Conservation (phyloP, 1,140 invertebrate species). For the Drosophila bocki region DNA sequence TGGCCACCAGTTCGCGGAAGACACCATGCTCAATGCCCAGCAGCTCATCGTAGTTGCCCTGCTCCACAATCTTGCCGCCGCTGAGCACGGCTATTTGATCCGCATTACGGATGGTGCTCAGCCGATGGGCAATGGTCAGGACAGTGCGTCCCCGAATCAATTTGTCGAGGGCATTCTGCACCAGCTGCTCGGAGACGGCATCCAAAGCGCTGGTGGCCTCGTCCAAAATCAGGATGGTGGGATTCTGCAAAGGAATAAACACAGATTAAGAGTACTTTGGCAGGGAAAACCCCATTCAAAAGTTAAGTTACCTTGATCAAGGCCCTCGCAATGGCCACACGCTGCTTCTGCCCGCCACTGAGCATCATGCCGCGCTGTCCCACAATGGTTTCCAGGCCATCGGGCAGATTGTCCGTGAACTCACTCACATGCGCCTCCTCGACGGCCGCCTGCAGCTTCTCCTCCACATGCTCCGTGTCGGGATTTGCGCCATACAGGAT, state of each 20-base stretch:
- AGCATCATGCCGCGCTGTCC: constrained; percentile 93
- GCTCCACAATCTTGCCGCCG: constrained; percentile 92
- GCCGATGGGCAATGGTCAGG: constrained; percentile 95
- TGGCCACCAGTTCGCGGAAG: constrained; percentile 89
- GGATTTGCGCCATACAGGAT: constrained; percentile 92
- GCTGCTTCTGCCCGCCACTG: constrained; percentile 94
- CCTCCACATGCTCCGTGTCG: constrained; percentile 84
- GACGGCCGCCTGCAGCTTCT: constrained; percentile 87
- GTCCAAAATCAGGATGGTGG: constrained; percentile 93
- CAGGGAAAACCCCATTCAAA: neutral
- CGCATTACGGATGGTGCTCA: constrained; percentile 96
- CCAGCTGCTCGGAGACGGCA: constrained; percentile 94
- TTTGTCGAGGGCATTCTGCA: constrained; percentile 94
- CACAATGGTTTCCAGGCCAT: constrained; percentile 91
- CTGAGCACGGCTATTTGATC: constrained; percentile 96
- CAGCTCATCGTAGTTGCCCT: constrained; percentile 92
- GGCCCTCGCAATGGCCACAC: constrained; percentile 95
- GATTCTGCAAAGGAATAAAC: constrained; percentile 87
- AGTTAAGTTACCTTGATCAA: constrained; percentile 91
- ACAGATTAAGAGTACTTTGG: neutral
- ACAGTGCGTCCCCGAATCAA: constrained; percentile 94
- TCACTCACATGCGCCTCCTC: constrained; percentile 92
- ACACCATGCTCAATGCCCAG: constrained; percentile 86
- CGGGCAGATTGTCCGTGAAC: constrained; percentile 90
- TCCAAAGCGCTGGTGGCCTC: constrained; percentile 97